phyloP scores from a whole-genome alignment of 30 jellyfish, hydroid and myxozoan genomes.

The Aurelia sp. region DNA sequence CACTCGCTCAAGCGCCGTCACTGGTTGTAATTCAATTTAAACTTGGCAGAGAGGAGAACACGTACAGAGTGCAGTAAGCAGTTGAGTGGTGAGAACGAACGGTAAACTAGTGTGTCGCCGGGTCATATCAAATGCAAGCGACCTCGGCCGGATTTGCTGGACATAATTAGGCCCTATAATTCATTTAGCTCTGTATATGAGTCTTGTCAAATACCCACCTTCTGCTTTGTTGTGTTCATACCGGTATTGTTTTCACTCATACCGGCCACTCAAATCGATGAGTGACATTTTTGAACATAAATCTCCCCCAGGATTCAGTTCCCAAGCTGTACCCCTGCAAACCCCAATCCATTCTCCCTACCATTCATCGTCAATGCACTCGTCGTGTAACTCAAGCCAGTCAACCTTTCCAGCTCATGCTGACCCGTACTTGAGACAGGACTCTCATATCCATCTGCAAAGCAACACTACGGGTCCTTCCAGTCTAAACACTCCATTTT shows the following conservation, averaged over 20 bases:
- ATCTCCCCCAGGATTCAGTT: conserved; percentile 49
- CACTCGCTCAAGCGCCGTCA: too few species aligned
- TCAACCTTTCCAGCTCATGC: conserved; percentile 89
- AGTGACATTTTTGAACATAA: conserved; percentile 79
- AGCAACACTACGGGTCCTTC: conserved; percentile 78
- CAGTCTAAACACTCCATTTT: conserved; percentile 74
- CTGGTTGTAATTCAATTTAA: neutral
- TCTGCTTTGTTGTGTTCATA: conserved; percentile 35
- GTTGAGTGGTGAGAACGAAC: neutral
- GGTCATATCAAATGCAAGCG: neutral
- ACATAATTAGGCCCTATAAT: conserved; percentile 20
- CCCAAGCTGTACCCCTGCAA: conserved; percentile 46
- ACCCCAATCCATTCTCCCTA: conserved; percentile 68
- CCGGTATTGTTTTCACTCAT: conserved; percentile 51
- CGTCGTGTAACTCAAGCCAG: conserved; percentile 88
- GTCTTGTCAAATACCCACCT: conserved; percentile 46
- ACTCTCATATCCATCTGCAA: conserved; percentile 85
- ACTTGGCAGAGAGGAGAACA: conserved; percentile 5
- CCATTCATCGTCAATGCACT: conserved; percentile 86
- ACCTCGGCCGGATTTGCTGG: neutral
- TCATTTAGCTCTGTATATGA: conserved; percentile 52
- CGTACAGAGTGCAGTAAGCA: neutral
- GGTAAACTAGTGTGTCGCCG: neutral
- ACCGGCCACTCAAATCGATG: conserved; percentile 63
- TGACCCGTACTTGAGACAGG: conserved; percentile 89